Evolutionary conservation across 2,113 vertebrate species (phyloP).

Genomic region (Tachysurus vachellii): DNA sequence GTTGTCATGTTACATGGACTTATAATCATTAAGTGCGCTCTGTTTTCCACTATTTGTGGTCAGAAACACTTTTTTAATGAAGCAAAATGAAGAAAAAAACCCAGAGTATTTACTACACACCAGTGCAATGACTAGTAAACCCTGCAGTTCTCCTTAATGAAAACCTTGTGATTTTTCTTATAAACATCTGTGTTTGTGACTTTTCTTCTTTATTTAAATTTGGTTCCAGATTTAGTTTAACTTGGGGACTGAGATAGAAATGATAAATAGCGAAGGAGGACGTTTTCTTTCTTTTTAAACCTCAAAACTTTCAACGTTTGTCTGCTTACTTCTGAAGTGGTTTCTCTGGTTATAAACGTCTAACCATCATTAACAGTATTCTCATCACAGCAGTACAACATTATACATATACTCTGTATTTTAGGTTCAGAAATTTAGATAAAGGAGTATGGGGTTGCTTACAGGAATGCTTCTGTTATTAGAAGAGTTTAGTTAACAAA

Average conservation of each 20-base stretch:
- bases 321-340: neutral
- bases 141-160: constrained; percentile 66
- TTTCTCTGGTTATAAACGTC: neutral
- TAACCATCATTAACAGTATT: neutral
- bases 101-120: constrained; percentile 67
- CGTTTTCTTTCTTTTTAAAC: neutral
- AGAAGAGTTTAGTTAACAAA: neutral
- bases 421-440: neutral
- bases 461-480: neutral
- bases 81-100: constrained; percentile 63
- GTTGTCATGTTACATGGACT: constrained; percentile 37
- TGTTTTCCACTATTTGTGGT: constrained; percentile 65
- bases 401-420: neutral
- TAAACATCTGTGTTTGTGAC: constrained; percentile 66
- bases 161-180: constrained; percentile 63
- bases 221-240: constrained; percentile 46
- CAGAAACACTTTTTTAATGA: constrained; percentile 64
- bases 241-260: constrained; percentile 54
- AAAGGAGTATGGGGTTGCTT: neutral
- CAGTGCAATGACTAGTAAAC: constrained; percentile 65
- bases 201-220: constrained; percentile 28
- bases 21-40: constrained; percentile 55
- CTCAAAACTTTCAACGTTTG: neutral
- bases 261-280: constrained; percentile 11
- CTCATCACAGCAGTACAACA: neutral